Evolutionary conservation across 2,888 invertebrate genomes (phyloP).

Genomic region (Lumbricus terrestris): DNA sequence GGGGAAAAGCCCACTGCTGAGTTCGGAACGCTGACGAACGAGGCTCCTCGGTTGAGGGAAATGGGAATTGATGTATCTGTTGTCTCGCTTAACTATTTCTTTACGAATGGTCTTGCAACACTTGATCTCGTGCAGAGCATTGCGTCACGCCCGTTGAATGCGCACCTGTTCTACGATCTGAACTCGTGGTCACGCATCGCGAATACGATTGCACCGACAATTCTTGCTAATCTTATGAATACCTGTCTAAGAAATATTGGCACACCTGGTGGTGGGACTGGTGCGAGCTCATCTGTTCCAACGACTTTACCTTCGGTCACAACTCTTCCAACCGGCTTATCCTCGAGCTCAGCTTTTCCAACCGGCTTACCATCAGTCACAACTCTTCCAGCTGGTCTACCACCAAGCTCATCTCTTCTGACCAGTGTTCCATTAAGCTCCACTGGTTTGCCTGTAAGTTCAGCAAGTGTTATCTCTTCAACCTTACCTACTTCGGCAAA

Average conservation of each 20-base stretch:
- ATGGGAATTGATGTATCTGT: conserved; percentile 18
- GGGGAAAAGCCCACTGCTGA: conserved; percentile 20
- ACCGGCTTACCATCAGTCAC: neutral
- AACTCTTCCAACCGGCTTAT: neutral
- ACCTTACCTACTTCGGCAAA: neutral
- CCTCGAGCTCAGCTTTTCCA: neutral
- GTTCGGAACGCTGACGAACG: conserved; percentile 14
- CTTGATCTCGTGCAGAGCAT: conserved; percentile 18
- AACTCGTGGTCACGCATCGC: conserved; percentile 14
- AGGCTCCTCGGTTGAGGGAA: conserved; percentile 18
- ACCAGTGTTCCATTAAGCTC: neutral
- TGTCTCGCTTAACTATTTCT: conserved; percentile 23
- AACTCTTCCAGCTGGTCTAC: neutral
- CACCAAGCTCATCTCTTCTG: neutral
- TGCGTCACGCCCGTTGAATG: conserved; percentile 6
- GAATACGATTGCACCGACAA: conserved; percentile 23
- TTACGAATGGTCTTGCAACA: neutral
- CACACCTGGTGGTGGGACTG: neutral
- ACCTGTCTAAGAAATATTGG: neutral
- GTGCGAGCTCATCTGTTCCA: neutral
- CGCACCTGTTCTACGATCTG: conserved; percentile 19
- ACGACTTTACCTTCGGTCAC: neutral
- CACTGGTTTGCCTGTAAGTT: neutral
- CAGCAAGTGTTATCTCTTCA: neutral
- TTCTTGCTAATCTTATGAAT: conserved; percentile 15